phyloP scores from a whole-genome alignment of 92 coral and sea anemone genomes.

The Zoanthus solanderi region DNA sequence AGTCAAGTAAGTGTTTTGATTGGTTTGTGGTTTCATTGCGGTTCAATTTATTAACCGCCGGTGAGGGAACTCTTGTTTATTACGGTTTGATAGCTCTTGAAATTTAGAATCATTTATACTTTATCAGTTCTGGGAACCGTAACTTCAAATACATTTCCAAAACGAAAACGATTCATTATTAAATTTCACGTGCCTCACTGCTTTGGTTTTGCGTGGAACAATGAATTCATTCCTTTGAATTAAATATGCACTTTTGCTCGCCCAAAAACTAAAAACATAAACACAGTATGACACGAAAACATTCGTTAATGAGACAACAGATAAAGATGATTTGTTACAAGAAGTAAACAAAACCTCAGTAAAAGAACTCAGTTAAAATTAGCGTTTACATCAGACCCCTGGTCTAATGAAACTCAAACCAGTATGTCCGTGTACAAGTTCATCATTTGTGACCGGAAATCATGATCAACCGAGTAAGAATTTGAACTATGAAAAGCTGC shows the following conservation, averaged over 20 bases:
- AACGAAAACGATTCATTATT: not conserved
- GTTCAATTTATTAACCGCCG: constrained; percentile 23
- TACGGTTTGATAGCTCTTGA: not conserved
- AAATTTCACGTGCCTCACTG: not conserved
- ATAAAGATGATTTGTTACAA: not conserved
- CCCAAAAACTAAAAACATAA: constrained; percentile 21
- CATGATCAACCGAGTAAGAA: no score
- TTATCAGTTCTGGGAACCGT: not conserved
- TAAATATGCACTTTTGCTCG: constrained; percentile 32
- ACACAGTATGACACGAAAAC: not conserved
- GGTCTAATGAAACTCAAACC: no score
- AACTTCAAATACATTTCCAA: not conserved
- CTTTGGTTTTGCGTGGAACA: not conserved
- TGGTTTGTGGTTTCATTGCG: constrained; percentile 42
- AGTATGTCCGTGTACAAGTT: no score
- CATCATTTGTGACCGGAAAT: no score
- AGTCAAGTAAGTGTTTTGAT: constrained; percentile 13
- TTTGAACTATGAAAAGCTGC: no score
- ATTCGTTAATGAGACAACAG: constrained; percentile 15
- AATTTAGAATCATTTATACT: not conserved
- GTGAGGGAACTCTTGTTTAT: constrained; percentile 11
- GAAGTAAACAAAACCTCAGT: not conserved
- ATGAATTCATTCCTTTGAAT: constrained; percentile 1
- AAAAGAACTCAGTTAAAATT: no score
- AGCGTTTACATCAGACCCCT: no score